Evolutionary conservation across 2,888 invertebrate species (phyloP), one percentile per base, ranked within the genome.

Genomic region (Cataglyphis albicans): DNA sequence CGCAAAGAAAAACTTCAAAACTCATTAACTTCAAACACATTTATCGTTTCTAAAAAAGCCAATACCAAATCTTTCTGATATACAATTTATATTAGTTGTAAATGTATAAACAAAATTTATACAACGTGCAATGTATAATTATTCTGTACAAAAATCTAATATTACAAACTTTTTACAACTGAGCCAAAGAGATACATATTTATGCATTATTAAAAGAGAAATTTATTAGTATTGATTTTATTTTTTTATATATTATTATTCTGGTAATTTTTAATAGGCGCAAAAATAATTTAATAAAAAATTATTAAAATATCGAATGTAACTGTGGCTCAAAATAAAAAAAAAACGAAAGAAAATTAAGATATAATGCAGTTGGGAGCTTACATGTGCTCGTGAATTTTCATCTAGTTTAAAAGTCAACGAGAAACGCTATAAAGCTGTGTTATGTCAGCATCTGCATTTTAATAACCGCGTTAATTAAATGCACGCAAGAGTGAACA

Each of bases 391-490:
- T 61, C 59, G 41, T 9, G 21, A 35, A 75, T 75, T 73, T 73
- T 29, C 29, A 18, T 21, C 29, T 52, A 48, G n/a, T 25, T 59
- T 63, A 64, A 67, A 10, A 25, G 61, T 10, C 38, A 25, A 15
- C 15, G 1, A 48, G 48, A n/a, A 48, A 21, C 61, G 44, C 25
- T 35, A 10, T 35, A 18, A 21, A 78, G 52, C 35, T n/a, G 7
- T n/a, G 29, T 21, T 48, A 25, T 52, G 32, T 52, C 55, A 59
- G 38, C 64, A 44, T 74, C 38, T 21, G 75, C 57, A 75, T 18
- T 80, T 75, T 81, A 72, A 64, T 65, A 41, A 76, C 57, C 57
- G 70, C 82, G 70, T 72, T 85, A 87, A 87, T 87, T 84, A 82
- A 83, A 73, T 68, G 70, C 68, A 59, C 55, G 72, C 57, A 57